Conservation (phyloP, 2,113 vertebrate genomes). For the Rhinolophus sinicus region DNA sequence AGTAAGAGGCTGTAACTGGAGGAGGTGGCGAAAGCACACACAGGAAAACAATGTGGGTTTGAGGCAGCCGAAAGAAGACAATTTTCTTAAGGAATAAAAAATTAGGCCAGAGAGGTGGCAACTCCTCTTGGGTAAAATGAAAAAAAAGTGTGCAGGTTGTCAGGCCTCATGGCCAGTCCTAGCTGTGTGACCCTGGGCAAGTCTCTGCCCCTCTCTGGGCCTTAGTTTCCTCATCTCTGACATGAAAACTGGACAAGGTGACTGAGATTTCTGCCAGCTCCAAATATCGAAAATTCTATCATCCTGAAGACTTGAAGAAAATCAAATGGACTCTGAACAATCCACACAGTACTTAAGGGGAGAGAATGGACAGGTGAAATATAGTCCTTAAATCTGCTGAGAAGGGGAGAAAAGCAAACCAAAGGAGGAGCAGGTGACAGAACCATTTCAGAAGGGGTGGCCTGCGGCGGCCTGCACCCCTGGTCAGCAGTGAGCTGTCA, state of each 20-base stretch:
- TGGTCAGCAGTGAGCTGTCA: background rate
- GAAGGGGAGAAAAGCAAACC: background rate
- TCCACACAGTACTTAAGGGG: background rate
- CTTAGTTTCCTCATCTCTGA: constrained; percentile 11
- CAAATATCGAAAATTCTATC: background rate
- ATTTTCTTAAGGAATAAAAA: constrained; percentile 59
- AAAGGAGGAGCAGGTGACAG: background rate
- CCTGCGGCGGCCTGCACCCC: accelerated
- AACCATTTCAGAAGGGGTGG: background rate
- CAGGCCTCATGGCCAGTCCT: accelerated
- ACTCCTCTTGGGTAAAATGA: background rate
- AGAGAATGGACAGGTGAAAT: background rate
- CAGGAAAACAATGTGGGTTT: constrained; percentile 46
- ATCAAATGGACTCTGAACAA: background rate
- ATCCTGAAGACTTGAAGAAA: accelerated
- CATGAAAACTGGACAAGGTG: background rate
- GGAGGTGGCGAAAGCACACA: constrained; percentile 41
- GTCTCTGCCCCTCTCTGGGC: background rate
- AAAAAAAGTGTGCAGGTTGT: background rate
- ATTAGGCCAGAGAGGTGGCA: constrained; percentile 24
- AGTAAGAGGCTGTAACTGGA: constrained; percentile 21
- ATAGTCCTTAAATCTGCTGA: background rate
- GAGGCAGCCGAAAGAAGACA: constrained; percentile 58
- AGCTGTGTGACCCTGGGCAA: background rate
- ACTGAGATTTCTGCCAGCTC: background rate